Percentiles rank a stretch among this genome's conserved stretches.
phyloP scores from a whole-genome alignment of 1,140 invertebrate genomes.

The Cotesia typhae region DNA sequence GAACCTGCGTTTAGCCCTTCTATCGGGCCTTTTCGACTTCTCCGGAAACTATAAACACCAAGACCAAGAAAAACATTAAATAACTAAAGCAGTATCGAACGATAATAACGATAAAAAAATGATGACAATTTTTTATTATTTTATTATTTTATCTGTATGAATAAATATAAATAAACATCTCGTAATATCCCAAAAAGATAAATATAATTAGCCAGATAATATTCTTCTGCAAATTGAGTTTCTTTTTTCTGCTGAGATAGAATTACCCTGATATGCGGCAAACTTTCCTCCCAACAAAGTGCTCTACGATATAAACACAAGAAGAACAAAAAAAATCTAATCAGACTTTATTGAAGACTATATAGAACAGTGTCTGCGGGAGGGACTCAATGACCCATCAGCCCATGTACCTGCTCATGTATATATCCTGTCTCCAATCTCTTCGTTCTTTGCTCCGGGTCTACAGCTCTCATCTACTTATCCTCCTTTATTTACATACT shows the following conservation, averaged over 20 bases:
- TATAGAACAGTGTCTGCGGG: conserved; percentile 40
- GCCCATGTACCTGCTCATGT: too few species aligned
- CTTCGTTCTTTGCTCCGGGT: too few species aligned
- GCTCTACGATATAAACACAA: conserved; percentile 36
- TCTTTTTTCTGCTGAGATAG: conserved; percentile 48
- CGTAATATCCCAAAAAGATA: neutral
- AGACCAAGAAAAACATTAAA: neutral
- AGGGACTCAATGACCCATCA: conserved; percentile 50
- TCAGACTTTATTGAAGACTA: conserved; percentile 52
- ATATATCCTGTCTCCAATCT: too few species aligned
- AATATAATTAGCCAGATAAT: conserved; percentile 47
- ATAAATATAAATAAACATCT: neutral
- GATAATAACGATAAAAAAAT: neutral
- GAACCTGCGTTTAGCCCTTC: neutral
- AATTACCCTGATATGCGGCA: conserved; percentile 44
- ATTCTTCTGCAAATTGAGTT: conserved; percentile 55
- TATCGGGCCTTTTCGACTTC: neutral
- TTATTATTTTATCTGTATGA: too few species aligned
- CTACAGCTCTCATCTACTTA: too few species aligned
- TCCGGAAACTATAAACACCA: conserved; percentile 7
- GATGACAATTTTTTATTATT: too few species aligned
- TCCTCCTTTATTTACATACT: too few species aligned
- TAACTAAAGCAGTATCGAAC: neutral
- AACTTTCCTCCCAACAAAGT: conserved; percentile 14
- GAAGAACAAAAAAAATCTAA: conserved; percentile 57